Evolutionary conservation across 1,140 invertebrate genomes (phyloP).

Genomic region (Triops longicaudatus): DNA sequence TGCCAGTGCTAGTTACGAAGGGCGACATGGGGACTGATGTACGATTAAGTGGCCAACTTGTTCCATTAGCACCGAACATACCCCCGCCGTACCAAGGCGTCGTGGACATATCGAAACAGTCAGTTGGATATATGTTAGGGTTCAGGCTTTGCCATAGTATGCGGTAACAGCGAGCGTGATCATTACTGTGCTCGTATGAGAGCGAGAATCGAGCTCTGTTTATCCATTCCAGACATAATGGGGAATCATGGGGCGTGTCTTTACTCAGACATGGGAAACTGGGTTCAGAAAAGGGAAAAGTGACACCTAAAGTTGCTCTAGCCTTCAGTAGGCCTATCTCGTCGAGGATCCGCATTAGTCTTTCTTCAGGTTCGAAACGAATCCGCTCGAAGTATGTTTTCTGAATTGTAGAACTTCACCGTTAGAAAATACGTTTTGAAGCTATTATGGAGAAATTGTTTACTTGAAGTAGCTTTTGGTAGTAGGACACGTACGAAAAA

Average conservation of each 20-base stretch:
- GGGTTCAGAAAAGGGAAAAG: constrained; percentile 45
- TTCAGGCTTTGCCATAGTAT: constrained; percentile 64
- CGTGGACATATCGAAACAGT: constrained; percentile 65
- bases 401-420: constrained; percentile 39
- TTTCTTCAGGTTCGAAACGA: constrained; percentile 68
- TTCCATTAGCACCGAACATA: constrained; percentile 6
- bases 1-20: constrained; percentile 64
- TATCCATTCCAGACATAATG: constrained; percentile 71
- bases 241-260: constrained; percentile 43
- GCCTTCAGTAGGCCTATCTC: constrained; percentile 60
- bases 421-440: background rate
- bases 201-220: constrained; percentile 62
- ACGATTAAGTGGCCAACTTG: constrained; percentile 64
- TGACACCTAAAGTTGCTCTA: constrained; percentile 55
- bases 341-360: constrained; percentile 62
- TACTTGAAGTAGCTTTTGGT: constrained; percentile 59
- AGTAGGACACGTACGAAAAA: constrained; percentile 72
- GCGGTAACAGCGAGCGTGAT: constrained; percentile 56
- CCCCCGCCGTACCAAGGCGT: constrained; percentile 33
- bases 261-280: constrained; percentile 61
- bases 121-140: constrained; percentile 55
- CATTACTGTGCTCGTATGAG: constrained; percentile 37
- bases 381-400: constrained; percentile 72
- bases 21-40: constrained; percentile 60
- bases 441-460: background rate